Base-by-base conservation (phyloP, 2,113 vertebrate genomes). In the Oryzias melastigma region DNA sequence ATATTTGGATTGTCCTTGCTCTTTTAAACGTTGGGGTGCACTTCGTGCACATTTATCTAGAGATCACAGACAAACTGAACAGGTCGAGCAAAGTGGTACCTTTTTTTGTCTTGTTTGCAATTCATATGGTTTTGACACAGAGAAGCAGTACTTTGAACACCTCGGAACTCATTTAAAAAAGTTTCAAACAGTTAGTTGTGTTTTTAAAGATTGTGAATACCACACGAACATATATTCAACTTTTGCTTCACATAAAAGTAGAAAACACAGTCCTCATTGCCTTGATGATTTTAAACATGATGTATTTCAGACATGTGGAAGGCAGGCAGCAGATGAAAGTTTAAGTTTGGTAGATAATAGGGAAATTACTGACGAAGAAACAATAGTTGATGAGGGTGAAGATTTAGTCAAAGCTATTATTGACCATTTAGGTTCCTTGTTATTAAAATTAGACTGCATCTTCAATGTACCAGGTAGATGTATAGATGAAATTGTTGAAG, bases 211-310 rank as follows among this genome's bases (percentile, higher is more conserved):
- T 10, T 62, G 60, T 62, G 60, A 62, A 41, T 53, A 52, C n/a
- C 20, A 19, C 43, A 56, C 19, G 10, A 56, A 56, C 43, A 42
- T 56, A 56, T 64, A 63, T 52, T 41, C 54, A 80, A 54, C 75
- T 17, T 80, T 82, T 73, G 55, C 58, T 4, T 78, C 74, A 56
- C 68, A 76, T 71, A 68, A 78, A 63, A 81, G 71, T 60, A 73
- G 71, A 8, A 81, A 73, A 40, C 58, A 78, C 68, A 76, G 7
- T 76, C 55, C 65, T 73, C 65, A 77, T 53, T 72, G 45, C 19
- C 3, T 59, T 60, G 46, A 85, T 47, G 54, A 83, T 78, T 82
- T 76, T 65, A 68, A 80, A 53, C 1, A 43, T 8, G 61, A 43
- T 25, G 43, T 75, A 59, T 41, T 76, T 19, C 64, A 80, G 48